Evolutionary conservation across 2,888 invertebrate species (phyloP), one percentile per base, ranked within the genome.

Genomic region (Pseudococcus longispinus): DNA sequence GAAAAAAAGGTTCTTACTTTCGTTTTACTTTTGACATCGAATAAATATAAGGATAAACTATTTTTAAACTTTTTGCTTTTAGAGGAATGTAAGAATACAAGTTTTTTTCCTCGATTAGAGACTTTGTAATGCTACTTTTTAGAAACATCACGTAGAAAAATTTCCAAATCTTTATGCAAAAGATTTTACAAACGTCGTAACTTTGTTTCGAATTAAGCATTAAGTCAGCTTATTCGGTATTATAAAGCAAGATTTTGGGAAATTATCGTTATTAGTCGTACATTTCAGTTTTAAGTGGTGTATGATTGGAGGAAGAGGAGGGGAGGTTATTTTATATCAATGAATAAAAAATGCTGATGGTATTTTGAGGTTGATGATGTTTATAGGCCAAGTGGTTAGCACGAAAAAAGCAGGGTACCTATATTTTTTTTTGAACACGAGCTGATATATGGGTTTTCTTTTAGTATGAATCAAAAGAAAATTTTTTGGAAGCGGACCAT

Each of bases 31-130:
- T 37, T 1, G 15, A 74, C 74, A 15, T 74, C 74, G 32, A 32
- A 74, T 74, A 74, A 74, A 74, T 74, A 74, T 74, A 74, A 32
- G 29, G 32, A 74, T 29, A n/a, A 29, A 74, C 74, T 32, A 74
- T 74, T 74, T 74, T 74, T 18, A 74, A 74, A 74, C 74, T 74
- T 74, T 74, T 74, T 37, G 26, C 32, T n/a, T 74, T 32, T 1
- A 32, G 8, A 74, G 29, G 74, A 74, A 74, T 74, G 74, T 37
- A 8, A n/a, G 32, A n/a, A 32, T 74, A 20, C 74, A 6, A 37
- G 74, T 74, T 74, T 29, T 9, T 29, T 8, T 70, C 18, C 6
- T 18, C 26, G 23, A 26, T 26, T 26, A 70, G 2, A 26, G 26
- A 70, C 15, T 23, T 37, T 15, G 23, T 11, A 13, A 70, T 29